Conservation (phyloP, 1,140 invertebrate species). For the Tetragonula clypearis region DNA sequence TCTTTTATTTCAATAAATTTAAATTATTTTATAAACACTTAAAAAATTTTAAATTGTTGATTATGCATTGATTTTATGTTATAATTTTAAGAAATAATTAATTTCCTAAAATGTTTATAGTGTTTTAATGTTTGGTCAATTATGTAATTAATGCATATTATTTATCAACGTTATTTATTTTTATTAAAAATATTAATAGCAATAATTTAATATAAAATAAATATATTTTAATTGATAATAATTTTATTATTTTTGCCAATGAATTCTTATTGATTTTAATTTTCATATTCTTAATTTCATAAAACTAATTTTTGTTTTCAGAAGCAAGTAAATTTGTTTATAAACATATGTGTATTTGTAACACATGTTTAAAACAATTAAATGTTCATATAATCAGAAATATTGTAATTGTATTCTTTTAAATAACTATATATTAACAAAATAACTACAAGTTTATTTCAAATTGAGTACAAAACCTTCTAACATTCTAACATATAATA, state of each 20-base stretch:
- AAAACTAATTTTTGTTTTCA: not conserved
- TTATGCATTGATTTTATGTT: too few relatives aligned
- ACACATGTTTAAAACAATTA: not conserved
- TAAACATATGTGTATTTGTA: not conserved
- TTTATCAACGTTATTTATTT: too few relatives aligned
- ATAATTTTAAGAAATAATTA: too few relatives aligned
- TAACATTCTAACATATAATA: constrained; percentile 17
- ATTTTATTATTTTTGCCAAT: constrained; percentile 16
- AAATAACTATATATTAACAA: not conserved
- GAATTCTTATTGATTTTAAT: not conserved
- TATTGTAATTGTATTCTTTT: not conserved
- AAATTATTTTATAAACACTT: not conserved
- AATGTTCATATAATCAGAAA: not conserved
- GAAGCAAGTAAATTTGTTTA: not conserved
- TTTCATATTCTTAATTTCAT: not conserved
- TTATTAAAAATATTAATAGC: too few relatives aligned
- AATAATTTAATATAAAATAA: not conserved
- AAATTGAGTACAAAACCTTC: not conserved
- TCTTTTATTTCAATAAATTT: not conserved
- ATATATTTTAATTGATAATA: not conserved
- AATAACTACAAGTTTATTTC: not conserved
- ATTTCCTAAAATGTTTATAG: too few relatives aligned
- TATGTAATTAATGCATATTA: too few relatives aligned
- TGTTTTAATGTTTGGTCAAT: too few relatives aligned
- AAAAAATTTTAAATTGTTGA: too few relatives aligned